Base-by-base conservation (phyloP, 2,113 vertebrate species). In the Ptychochromis oligacanthus region DNA sequence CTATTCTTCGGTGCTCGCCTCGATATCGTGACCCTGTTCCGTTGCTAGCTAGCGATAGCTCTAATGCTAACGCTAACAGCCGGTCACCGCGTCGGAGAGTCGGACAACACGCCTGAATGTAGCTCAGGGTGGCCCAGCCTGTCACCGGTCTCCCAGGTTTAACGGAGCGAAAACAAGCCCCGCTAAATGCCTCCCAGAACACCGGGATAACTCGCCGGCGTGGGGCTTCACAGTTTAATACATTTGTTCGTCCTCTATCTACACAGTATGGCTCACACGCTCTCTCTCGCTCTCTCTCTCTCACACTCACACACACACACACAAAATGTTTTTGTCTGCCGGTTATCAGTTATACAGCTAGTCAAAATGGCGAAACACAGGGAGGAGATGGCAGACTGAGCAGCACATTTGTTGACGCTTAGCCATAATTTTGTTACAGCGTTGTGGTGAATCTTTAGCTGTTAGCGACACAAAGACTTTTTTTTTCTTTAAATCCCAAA, bases 331-430 rank as follows among this genome's bases (percentile, higher is more conserved):
- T 85, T 83, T 84, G 87, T 91, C 61, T 88, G 52, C 24, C 70
- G 24, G 54, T 83, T 56, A 77, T 91, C 70, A 46, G 56, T 82
- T 80, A 58, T 38, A 31, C 7, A 83, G 83, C 62, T 76, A 81
- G 86, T 90, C 95, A 96, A 96, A 95, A 96, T 96, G 96, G 96
- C 96, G 95, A 92, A 92, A 90, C 74, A 54, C 85, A 80, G 93
- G 94, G 94, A 95, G 95, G 95, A 93, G 94, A 94, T 91, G 52
- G 40, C 17, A 59, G 78, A 81, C 59, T 86, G 86, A 91, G 93
- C 90, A 91, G 90, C 82, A 88, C 57, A 43, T 83, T 88, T 90
- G 78, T 89, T 91, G 54, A 86, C 61, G 70, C n/a, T 64, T 15
- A 54, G 13, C 2, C 11, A n/a, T 38, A 10, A 55, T 67, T 31